Evolutionary conservation across 2,888 invertebrate species (phyloP), one percentile per base, ranked within the genome.

Genomic region (Campoletis raptor): DNA sequence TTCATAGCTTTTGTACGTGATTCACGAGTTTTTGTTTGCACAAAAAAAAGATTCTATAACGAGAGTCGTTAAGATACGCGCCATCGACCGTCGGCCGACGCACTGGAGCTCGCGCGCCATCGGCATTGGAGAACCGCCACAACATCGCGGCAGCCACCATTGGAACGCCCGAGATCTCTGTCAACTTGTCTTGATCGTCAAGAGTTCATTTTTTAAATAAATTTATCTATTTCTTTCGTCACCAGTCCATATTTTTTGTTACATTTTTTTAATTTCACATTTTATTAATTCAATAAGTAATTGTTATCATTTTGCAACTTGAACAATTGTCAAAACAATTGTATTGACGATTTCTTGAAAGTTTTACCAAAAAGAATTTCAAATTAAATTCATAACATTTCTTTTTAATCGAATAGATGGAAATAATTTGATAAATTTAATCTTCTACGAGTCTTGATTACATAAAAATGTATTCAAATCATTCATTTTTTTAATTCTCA

Each of bases 1-100:
- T 93, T 93, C 92, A 92, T 88, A 86, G 79, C 66, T 61, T 64
- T 70, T 61, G 21, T 52, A 78, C 76, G 83, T 40, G 81, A 82
- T 76, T 30, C 78, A 42, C 78, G 57, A 40, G 48, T n/a, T 42
- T 21, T 3, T 64, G 66, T 36, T 37, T 80, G 57, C 21, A 21
- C 24, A 21, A 77, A 57, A 90, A 90, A 89, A 90, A 91, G 90
- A 86, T 85, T 90, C 89, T 52, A 69, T 77, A 85, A 87, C 84
- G 86, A 84, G 84, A 84, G 69, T 48, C 70, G 74, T 66, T 80
- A 80, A 77, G 77, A 42, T 61, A 61, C 57, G 82, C 88, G 91
- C 91, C 93, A 93, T 93, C 91, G 91, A 92, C 93, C 94, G 93
- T 92, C 94, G 94, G 93, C 93, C 94, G 93, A 91, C 93, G 93